Evolutionary conservation across 2,888 invertebrate genomes (phyloP), one percentile per base, ranked within the genome.

Genomic region (Osedax fenrisi): DNA sequence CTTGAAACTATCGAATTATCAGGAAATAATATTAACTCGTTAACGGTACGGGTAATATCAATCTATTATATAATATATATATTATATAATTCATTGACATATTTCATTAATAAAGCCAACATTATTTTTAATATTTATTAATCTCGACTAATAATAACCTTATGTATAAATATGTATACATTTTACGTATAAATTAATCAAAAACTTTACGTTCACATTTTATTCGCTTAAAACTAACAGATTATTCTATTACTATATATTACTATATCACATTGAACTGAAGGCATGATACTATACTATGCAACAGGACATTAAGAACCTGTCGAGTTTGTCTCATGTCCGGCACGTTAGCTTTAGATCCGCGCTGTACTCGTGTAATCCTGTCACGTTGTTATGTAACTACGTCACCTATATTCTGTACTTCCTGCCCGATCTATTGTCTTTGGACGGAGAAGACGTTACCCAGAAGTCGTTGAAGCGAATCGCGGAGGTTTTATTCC

Each of bases 331-430:
- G 71, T 80, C 80, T 2, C 78, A 77, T 17, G 77, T 84, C 56
- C 77, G 72, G 17, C 78, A 80, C 72, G 73, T 85, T 69, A 81
- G 81, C 61, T 77, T 85, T 68, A 83, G 83, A 77, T 83, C 84
- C 74, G 82, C 84, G 0, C 77, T 79, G 75, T 84, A 82, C 75
- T 74, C 78, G 0, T 80, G 82, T 0, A 81, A 80, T 62, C 84
- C 85, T 2, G 83, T 83, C 23, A 81, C 82, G 67, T 79, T 80
- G 62, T 79, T 84, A 77, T 84, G 83, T 77, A 85, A 85, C 79
- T 85, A 84, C 78, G 81, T 83, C 56, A 83, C 83, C 0, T 83
- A 83, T 77, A 79, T 84, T 5, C 77, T 85, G 24, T 84, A 81
- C 76, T 84, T 84, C 77, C 79, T 85, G 21, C 84, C 83, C 2